These are phyloP conservation scores for Alentia gelatinosa DNA, from an alignment of 2,888 invertebrate genomes.

Conservation along the genomic window DNA sequence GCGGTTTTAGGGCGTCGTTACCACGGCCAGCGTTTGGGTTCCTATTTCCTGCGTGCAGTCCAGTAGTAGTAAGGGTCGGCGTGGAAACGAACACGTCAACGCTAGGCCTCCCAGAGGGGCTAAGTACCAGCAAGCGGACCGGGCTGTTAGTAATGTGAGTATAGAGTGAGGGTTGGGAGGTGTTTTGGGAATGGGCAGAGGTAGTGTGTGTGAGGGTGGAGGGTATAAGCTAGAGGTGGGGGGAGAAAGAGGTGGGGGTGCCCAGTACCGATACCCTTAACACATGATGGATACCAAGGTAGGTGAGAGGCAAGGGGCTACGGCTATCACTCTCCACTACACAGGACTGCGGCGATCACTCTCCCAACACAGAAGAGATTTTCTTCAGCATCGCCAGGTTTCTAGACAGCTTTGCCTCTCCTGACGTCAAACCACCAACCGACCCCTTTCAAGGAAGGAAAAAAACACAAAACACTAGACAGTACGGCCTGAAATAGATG, in stretches of 20 bases:
- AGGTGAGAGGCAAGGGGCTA: background rate
- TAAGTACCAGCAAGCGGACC: background rate
- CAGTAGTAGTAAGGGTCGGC: background rate
- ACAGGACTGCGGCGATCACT: background rate
- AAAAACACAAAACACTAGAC: no score
- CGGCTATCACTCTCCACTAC: conserved; percentile 19
- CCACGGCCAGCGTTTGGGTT: background rate
- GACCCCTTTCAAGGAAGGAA: background rate
- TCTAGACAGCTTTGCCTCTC: background rate
- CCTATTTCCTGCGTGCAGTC: background rate
- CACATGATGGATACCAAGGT: conserved; percentile 1
- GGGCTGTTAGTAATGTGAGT: background rate
- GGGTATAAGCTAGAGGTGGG: background rate
- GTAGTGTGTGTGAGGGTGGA: background rate
- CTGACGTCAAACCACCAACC: background rate
- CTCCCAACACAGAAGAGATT: background rate
- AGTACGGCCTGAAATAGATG: no score
- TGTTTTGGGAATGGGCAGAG: no score
- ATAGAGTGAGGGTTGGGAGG: background rate
- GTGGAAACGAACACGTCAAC: background rate
- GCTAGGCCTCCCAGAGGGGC: background rate
- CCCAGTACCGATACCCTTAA: background rate
- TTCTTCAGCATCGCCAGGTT: background rate
- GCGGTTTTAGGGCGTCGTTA: background rate
- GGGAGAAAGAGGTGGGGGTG: background rate